phyloP scores from a whole-genome alignment of 2,888 invertebrate genomes.

The Glaucopsyche alexis region DNA sequence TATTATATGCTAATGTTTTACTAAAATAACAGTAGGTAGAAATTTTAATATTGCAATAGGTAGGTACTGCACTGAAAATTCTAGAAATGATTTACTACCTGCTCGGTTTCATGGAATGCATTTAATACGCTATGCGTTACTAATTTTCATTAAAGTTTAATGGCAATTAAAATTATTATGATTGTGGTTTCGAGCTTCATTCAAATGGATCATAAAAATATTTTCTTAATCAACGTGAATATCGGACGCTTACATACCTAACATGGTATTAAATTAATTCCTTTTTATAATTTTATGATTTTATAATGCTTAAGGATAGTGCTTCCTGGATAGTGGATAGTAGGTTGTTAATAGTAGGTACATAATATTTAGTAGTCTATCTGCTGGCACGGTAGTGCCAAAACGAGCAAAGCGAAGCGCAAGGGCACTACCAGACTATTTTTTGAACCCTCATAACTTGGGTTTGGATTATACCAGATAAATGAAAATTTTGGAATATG shows the following conservation, averaged over 20 bases:
- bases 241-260: background rate
- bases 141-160: constrained; percentile 18
- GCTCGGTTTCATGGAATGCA: constrained; percentile 9
- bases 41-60: background rate
- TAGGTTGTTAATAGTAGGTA: background rate
- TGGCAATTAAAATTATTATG: constrained; percentile 22
- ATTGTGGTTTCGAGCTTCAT: background rate
- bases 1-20: too few relatives aligned
- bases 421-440: too few relatives aligned
- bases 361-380: too few relatives aligned
- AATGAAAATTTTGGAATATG: too few relatives aligned
- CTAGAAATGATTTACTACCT: constrained; percentile 3
- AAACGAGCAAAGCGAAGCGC: too few relatives aligned
- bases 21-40: background rate
- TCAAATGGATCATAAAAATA: constrained; percentile 13
- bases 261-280: background rate
- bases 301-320: background rate
- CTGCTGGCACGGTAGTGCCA: too few relatives aligned
- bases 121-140: constrained; percentile 20
- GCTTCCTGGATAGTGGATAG: background rate
- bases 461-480: too few relatives aligned
- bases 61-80: background rate
- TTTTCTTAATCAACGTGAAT: constrained; percentile 9
- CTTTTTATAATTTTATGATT: background rate
- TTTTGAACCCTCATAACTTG: too few relatives aligned